Conservation (phyloP, 2,888 invertebrate species). For the Sarcophaga variegata region DNA sequence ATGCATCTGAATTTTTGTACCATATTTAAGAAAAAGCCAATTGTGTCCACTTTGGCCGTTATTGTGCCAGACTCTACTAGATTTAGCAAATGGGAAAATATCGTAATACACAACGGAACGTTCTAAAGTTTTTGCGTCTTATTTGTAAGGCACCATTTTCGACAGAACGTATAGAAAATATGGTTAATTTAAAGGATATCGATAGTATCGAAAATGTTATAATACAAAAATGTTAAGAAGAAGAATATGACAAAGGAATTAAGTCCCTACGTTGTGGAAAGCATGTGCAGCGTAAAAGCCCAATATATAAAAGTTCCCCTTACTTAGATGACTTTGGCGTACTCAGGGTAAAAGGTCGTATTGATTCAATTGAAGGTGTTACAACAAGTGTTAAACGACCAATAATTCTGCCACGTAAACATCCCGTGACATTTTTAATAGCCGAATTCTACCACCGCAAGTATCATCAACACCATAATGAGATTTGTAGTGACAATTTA, state of each 20-base stretch:
- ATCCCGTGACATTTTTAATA: conserved; percentile 53
- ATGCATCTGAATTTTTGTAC: conserved; percentile 15
- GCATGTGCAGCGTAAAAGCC: conserved; percentile 15
- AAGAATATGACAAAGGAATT: conserved; percentile 25
- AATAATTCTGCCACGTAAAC: conserved; percentile 55
- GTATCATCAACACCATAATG: conserved; percentile 53
- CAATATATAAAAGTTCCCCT: conserved; percentile 47
- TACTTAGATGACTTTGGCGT: conserved; percentile 43
- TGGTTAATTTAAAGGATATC: conserved; percentile 4
- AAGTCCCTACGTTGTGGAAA: neutral
- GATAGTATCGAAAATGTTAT: conserved; percentile 33
- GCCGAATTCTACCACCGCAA: conserved; percentile 49
- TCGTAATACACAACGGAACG: conserved; percentile 14
- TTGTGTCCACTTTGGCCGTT: neutral
- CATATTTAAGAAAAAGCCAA: conserved; percentile 7
- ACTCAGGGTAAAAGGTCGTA: conserved; percentile 45
- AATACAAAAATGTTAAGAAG: conserved; percentile 30
- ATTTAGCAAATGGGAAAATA: conserved; percentile 51
- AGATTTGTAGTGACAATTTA: neutral
- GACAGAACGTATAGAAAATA: conserved; percentile 37
- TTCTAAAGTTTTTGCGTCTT: conserved; percentile 23
- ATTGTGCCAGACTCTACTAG: conserved; percentile 10
- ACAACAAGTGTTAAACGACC: conserved; percentile 45
- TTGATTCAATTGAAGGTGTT: conserved; percentile 33
- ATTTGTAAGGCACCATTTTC: conserved; percentile 35